A percentile compares a stretch with the other conserved stretches of the same genome.
Evolutionary conservation across 2,113 vertebrate species (phyloP).

Genomic region (Cyprinodon variegatus): DNA sequence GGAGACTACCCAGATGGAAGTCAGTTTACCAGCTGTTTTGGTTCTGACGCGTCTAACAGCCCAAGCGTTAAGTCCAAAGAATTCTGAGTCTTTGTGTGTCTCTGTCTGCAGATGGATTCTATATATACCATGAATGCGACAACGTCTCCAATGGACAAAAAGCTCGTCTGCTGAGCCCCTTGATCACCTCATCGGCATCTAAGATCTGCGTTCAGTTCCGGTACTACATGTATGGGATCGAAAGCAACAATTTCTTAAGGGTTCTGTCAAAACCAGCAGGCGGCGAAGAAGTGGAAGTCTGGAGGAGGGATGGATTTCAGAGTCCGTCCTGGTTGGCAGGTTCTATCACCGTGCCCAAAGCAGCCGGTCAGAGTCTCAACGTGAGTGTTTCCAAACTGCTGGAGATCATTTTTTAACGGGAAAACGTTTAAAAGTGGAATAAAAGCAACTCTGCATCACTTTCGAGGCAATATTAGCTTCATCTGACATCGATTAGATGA

Average conservation of each 20-base stretch:
- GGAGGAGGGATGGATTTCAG: constrained; percentile 75
- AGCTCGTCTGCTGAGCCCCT: constrained; percentile 74
- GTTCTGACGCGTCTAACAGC: neutral
- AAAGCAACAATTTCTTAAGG: constrained; percentile 43
- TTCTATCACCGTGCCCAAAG: constrained; percentile 69
- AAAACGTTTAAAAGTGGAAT: neutral
- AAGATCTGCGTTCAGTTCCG: constrained; percentile 79
- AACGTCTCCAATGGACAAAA: constrained; percentile 66
- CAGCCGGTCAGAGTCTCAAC: constrained; percentile 50
- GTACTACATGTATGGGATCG: constrained; percentile 81
- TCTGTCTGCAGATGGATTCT: constrained; percentile 73
- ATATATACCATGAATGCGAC: constrained; percentile 81
- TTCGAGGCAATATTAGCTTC: no score
- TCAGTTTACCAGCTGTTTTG: constrained; percentile 40
- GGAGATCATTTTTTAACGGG: neutral
- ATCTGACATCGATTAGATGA: no score
- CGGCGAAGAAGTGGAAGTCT: constrained; percentile 59
- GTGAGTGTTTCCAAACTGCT: constrained; percentile 67
- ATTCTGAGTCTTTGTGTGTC: neutral
- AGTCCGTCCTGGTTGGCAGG: constrained; percentile 79
- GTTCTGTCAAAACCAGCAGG: constrained; percentile 61
- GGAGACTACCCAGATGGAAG: constrained; percentile 84
- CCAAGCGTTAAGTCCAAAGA: neutral
- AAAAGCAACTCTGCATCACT: neutral
- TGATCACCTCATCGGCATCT: constrained; percentile 50